A percentile compares a stretch with the other conserved stretches of the same genome.
Conservation (phyloP, 2,113 vertebrate genomes). For the Entelurus aequoreus region DNA sequence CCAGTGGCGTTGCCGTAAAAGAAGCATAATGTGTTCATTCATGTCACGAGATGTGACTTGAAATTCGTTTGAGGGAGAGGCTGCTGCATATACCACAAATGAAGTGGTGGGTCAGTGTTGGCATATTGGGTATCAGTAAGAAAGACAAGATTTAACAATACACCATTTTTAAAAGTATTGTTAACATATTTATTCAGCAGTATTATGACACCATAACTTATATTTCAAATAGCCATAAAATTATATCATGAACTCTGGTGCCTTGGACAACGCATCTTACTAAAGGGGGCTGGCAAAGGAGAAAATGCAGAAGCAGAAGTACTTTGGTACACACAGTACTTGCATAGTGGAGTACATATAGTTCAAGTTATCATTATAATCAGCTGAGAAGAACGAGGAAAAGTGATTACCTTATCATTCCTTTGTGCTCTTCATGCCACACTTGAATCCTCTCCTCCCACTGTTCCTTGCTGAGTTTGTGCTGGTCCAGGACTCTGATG, state of each 20-base stretch:
- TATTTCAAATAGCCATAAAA: background rate
- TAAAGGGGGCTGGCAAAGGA: background rate
- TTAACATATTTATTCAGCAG: too few species aligned
- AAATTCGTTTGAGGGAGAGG: too few species aligned
- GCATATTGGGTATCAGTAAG: too few species aligned
- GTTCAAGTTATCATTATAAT: background rate
- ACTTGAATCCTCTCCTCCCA: conserved; percentile 99
- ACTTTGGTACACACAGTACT: background rate
- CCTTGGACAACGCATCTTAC: background rate
- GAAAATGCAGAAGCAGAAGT: background rate
- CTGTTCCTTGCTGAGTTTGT: conserved; percentile 96
- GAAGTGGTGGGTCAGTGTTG: too few species aligned
- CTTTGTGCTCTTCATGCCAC: conserved; percentile 96
- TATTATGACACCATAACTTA: background rate
- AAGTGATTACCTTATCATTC: conserved; percentile 87
- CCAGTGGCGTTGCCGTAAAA: too few species aligned
- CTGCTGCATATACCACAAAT: too few species aligned
- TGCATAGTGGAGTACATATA: background rate
- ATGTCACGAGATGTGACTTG: too few species aligned
- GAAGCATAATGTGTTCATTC: too few species aligned
- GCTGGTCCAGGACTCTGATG: conserved; percentile 92
- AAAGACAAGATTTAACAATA: too few species aligned
- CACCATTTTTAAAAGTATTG: too few species aligned
- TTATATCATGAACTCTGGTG: background rate
- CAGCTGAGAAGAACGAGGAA: background rate